These are phyloP conservation scores for Lumbricus terrestris DNA, from an alignment of 2,888 invertebrate genomes.

Conservation along the genomic window DNA sequence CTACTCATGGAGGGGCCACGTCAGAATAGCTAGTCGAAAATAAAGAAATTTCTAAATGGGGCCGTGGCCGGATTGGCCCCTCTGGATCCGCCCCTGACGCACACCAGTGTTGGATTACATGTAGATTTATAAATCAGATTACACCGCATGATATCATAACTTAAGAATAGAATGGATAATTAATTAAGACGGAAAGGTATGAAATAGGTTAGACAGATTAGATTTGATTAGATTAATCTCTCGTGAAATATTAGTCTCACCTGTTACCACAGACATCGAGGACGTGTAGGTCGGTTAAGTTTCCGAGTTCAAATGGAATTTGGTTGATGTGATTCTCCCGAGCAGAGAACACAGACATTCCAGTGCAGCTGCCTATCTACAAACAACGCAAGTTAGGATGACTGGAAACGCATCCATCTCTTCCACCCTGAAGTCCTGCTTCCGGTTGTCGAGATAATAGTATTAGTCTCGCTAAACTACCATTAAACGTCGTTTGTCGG, in stretches of 20 bases:
- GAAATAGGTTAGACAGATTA: background rate
- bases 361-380: slow-evolving; percentile 22
- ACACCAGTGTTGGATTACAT: too few species aligned
- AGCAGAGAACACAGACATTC: slow-evolving; percentile 20
- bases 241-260: background rate
- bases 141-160: too few species aligned
- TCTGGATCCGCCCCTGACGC: too few species aligned
- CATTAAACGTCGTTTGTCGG: too few species aligned
- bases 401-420: background rate
- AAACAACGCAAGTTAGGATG: background rate
- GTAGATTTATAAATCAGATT: too few species aligned
- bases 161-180: background rate
- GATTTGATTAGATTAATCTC: background rate
- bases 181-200: background rate
- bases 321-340: slow-evolving; percentile 17
- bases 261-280: slow-evolving; percentile 26
- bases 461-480: too few species aligned
- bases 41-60: too few species aligned
- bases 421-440: background rate
- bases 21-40: too few species aligned
- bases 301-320: slow-evolving; percentile 22
- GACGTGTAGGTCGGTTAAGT: slow-evolving; percentile 23
- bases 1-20: too few species aligned
- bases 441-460: too few species aligned
- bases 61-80: too few species aligned